Base-by-base conservation (phyloP, 2,797 vertebrate species). In the Platyrinchus mystaceus region DNA sequence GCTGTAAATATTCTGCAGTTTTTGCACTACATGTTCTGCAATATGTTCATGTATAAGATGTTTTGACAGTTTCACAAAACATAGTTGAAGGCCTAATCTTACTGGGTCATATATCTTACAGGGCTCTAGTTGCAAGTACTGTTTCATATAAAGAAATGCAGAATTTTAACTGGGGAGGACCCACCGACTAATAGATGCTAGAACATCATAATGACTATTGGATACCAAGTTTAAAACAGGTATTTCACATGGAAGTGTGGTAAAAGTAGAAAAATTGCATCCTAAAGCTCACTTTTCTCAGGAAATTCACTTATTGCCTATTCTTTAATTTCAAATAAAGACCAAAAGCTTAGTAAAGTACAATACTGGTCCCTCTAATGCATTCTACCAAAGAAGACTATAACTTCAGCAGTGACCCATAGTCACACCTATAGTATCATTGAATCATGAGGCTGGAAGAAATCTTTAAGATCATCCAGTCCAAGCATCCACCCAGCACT, bases 81-180 rank as follows among this genome's bases (percentile, higher is more conserved):
- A 50, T 5, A 80, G 20, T 32, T 19, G 41, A 82, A 80, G 41
- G 26, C 22, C 23, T 74, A 12, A 69, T 76, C 17, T 50, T 68
- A 36, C 5, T 0, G 0, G 3, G 9, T 52, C 23, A 16, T 41
- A 2, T 41, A 20, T 62, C 26, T 59, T 60, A 1, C 1, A 13
- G 28, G 28, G 55, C 19, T 83, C 13, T 60, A 44, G 12, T 28
- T 89, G 21, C 55, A 76, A 43, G 22, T 56, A 77, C 18, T 37
- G 46, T 73, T 87, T 37, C 32, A 16, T 52, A 16, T n/a, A 59
- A 81, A 89, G 37, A 84, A 90, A 78, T 23, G 20, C 41, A 73
- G 13, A 49, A 30, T 56, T 12, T 73, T 68, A 92, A 80, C 1
- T 10, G 22, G 14, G 18, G 32, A 59, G 27, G 10, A 70, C 13